phyloP scores from a whole-genome alignment of 1,140 invertebrate species.

The Macrosteles quadrilineatus region DNA sequence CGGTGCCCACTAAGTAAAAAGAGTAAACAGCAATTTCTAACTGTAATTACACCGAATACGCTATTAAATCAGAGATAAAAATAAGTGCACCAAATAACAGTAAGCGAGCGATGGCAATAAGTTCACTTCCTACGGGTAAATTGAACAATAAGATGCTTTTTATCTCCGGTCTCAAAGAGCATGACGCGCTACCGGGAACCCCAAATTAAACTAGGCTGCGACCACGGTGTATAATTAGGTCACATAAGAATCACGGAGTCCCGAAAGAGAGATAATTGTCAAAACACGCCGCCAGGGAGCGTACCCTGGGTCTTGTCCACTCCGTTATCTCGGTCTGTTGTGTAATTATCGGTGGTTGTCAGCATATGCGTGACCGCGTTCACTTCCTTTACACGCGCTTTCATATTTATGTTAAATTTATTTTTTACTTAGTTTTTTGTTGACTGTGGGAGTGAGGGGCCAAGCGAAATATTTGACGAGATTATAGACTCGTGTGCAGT shows the following conservation, averaged over 20 bases:
- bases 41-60: not conserved
- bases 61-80: conserved; percentile 13
- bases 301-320: not conserved
- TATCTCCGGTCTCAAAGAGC: not conserved
- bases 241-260: not conserved
- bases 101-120: not conserved
- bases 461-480: no score
- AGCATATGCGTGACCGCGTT: not conserved
- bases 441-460: no score
- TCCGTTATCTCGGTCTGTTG: not conserved
- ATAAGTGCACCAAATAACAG: conserved; percentile 6
- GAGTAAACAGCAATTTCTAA: conserved; percentile 9
- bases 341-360: not conserved
- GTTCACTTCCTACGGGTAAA: not conserved
- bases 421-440: no score
- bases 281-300: not conserved
- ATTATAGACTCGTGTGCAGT: no score
- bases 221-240: conserved; percentile 1
- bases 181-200: conserved; percentile 1
- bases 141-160: conserved; percentile 6
- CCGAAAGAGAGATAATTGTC: not conserved
- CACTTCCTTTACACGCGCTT: not conserved
- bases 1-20: not conserved
- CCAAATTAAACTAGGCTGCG: not conserved
- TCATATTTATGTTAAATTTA: no score